Percentiles rank a stretch among this genome's conserved stretches.
phyloP scores from a whole-genome alignment of 2,888 invertebrate genomes.

The Drosophila yooni region DNA sequence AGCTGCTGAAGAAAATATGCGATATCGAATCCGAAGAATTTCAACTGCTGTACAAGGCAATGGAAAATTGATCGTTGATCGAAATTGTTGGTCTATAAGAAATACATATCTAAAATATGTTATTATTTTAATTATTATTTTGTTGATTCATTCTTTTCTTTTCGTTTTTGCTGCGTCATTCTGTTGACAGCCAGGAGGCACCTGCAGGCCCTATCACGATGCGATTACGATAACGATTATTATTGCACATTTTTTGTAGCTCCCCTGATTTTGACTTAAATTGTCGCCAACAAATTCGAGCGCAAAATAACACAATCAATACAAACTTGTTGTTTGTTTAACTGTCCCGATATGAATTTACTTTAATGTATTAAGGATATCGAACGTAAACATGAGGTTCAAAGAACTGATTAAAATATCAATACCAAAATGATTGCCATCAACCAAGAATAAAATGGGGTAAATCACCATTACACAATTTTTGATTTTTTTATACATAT shows the following conservation, averaged over 20 bases:
- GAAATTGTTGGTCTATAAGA: not conserved
- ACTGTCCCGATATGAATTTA: not conserved
- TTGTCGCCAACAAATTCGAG: not conserved
- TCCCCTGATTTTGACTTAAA: not conserved
- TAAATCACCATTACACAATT: not conserved
- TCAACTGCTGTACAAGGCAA: not conserved
- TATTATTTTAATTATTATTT: not conserved
- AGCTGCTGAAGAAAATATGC: slow-evolving; percentile 9
- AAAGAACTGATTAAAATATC: not conserved
- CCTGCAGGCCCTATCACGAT: not conserved
- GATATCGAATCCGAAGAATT: slow-evolving; percentile 49
- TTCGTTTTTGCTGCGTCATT: not conserved
- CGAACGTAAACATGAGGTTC: not conserved
- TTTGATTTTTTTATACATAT: not conserved
- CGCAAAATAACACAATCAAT: not conserved
- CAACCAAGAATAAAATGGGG: not conserved
- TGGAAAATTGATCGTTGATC: not conserved
- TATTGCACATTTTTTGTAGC: not conserved
- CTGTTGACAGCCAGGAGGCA: not conserved
- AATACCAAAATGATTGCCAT: not conserved
- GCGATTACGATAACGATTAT: slow-evolving; percentile 6
- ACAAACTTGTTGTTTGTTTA: not conserved
- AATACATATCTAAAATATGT: not conserved
- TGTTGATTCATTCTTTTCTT: too few species aligned
- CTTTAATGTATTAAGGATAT: not conserved